A percentile compares a stretch with the other conserved stretches of the same genome.
Conservation (phyloP, 2,888 invertebrate genomes). For the Nematopogon swammerdamellus region DNA sequence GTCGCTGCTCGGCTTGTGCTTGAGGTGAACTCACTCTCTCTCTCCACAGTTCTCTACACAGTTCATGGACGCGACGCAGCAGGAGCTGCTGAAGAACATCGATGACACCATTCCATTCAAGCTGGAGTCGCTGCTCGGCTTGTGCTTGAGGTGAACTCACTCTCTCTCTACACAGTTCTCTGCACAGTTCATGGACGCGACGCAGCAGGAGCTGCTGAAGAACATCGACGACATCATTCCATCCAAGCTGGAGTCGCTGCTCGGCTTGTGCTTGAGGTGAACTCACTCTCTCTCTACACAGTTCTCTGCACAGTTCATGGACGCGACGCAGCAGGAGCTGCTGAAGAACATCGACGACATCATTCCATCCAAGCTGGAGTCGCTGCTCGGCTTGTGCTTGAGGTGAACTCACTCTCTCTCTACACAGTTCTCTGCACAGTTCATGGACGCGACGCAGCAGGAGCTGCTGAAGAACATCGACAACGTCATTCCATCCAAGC, state of each 20-base stretch:
- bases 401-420: slow-evolving; percentile 23
- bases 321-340: slow-evolving; percentile 90
- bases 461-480: slow-evolving; percentile 88
- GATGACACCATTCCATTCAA: slow-evolving; percentile 86
- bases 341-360: slow-evolving; percentile 87
- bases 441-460: slow-evolving; percentile 92
- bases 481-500: slow-evolving; percentile 81
- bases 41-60: slow-evolving; percentile 54
- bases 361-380: slow-evolving; percentile 83
- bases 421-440: slow-evolving; percentile 78
- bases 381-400: slow-evolving; percentile 85
- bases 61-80: slow-evolving; percentile 93
- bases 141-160: slow-evolving; percentile 64
- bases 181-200: slow-evolving; percentile 95
- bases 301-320: slow-evolving; percentile 95
- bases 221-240: slow-evolving; percentile 87
- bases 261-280: slow-evolving; percentile 79
- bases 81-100: slow-evolving; percentile 86
- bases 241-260: slow-evolving; percentile 81
- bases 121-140: slow-evolving; percentile 84
- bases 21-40: slow-evolving; percentile 38
- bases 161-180: slow-evolving; percentile 53
- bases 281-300: slow-evolving; percentile 1
- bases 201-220: slow-evolving; percentile 88
- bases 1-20: slow-evolving; percentile 85